phyloP scores from a whole-genome alignment of 2,113 vertebrate genomes.

The Oreotrochilus melanogaster region DNA sequence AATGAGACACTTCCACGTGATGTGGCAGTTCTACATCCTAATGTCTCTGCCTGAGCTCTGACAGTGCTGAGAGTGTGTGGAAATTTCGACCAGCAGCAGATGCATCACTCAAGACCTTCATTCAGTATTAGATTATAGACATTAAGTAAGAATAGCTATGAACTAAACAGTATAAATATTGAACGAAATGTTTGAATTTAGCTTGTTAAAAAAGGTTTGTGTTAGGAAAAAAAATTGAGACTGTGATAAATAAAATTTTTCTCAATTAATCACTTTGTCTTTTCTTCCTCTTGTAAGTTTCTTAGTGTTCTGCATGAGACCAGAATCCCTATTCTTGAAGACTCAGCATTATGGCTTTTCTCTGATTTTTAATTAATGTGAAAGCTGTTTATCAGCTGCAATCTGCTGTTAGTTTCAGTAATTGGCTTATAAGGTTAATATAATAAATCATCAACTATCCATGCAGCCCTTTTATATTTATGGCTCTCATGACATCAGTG shows the following conservation, averaged over 20 bases:
- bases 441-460: conserved; percentile 45
- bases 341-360: neutral
- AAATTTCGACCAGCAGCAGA: neutral
- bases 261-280: neutral
- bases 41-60: neutral
- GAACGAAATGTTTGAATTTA: neutral
- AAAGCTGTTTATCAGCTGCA: conserved; percentile 10
- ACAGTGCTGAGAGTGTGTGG: neutral
- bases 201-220: neutral
- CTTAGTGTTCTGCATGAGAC: neutral
- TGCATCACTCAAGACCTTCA: neutral
- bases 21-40: neutral
- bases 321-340: neutral
- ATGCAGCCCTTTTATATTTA: conserved; percentile 32
- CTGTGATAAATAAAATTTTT: neutral
- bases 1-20: neutral
- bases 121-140: neutral
- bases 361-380: neutral
- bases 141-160: neutral
- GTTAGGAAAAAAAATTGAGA: neutral
- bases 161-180: neutral
- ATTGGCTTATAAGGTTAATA: conserved; percentile 60
- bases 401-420: conserved; percentile 39
- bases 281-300: neutral
- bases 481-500: conserved; percentile 1